phyloP scores from a whole-genome alignment of 2,888 invertebrate species.

The Eupithecia inturbata region DNA sequence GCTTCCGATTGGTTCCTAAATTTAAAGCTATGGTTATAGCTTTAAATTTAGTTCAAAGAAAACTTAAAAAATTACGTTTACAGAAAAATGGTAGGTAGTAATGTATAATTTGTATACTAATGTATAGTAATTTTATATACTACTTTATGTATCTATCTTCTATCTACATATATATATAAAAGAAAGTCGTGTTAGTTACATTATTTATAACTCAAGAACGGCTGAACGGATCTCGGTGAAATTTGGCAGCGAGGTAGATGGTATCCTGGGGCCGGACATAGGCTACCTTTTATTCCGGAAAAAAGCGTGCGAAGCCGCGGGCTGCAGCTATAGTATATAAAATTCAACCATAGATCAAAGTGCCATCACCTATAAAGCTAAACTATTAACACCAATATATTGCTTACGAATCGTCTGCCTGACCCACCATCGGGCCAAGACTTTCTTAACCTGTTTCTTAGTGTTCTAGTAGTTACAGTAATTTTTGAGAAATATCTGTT shows the following conservation, averaged over 20 bases:
- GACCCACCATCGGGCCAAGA: constrained; percentile 58
- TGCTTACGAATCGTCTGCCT: constrained; percentile 52
- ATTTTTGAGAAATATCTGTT: neutral
- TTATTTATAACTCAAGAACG: too few relatives aligned
- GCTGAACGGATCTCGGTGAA: too few relatives aligned
- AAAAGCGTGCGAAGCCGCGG: too few relatives aligned
- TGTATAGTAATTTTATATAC: too few relatives aligned
- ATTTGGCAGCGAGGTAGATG: too few relatives aligned
- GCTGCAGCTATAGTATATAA: too few relatives aligned
- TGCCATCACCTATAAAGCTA: constrained; percentile 60
- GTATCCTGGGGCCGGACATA: too few relatives aligned
- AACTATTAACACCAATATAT: constrained; percentile 70
- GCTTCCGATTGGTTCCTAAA: neutral
- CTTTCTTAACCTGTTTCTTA: constrained; percentile 59
- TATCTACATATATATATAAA: too few relatives aligned
- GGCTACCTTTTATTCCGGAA: too few relatives aligned
- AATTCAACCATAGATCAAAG: constrained; percentile 44
- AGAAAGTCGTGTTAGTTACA: too few relatives aligned
- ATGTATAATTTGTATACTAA: neutral
- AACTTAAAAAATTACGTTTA: neutral
- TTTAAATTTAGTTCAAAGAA: neutral
- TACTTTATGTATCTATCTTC: too few relatives aligned
- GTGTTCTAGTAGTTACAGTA: neutral
- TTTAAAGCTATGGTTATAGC: too few relatives aligned
- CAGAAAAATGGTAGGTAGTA: neutral